A percentile compares a stretch with the other conserved stretches of the same genome.
Conservation (phyloP, 2,888 invertebrate species). For the Metacarcinus magister region DNA sequence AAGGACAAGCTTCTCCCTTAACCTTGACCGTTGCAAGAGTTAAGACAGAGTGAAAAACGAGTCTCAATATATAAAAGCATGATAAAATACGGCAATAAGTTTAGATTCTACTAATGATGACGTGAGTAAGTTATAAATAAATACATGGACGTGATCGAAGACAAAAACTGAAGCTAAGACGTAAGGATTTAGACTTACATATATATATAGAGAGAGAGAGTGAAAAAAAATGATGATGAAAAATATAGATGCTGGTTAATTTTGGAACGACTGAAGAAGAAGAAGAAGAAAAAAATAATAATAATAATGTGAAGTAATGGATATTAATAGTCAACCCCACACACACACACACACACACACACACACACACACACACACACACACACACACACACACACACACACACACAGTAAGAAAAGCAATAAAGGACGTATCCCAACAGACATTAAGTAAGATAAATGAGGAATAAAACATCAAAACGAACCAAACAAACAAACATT, state of each 20-base stretch:
- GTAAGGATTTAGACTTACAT: no score
- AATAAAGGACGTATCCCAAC: background rate
- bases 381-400: conserved; percentile 50
- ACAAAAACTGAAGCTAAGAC: no score
- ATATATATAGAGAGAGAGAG: no score
- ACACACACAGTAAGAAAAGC: background rate
- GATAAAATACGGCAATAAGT: no score
- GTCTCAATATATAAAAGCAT: no score
- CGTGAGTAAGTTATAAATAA: no score
- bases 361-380: conserved; percentile 40
- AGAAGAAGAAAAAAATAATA: background rate
- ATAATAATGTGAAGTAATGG: background rate
- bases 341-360: conserved; percentile 6
- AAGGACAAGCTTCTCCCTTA: background rate
- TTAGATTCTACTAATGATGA: no score
- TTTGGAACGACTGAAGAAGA: no score
- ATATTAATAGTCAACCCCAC: background rate
- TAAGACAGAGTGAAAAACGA: no score
- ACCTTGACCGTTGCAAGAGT: background rate
- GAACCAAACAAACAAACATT: background rate
- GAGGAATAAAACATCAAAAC: conserved; percentile 13
- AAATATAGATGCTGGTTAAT: no score
- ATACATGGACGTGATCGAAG: no score
- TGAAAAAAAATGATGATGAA: no score
- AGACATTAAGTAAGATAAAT: conserved; percentile 22